phyloP scores from a whole-genome alignment of 1,140 invertebrate genomes.

The Plutomurus gul region DNA sequence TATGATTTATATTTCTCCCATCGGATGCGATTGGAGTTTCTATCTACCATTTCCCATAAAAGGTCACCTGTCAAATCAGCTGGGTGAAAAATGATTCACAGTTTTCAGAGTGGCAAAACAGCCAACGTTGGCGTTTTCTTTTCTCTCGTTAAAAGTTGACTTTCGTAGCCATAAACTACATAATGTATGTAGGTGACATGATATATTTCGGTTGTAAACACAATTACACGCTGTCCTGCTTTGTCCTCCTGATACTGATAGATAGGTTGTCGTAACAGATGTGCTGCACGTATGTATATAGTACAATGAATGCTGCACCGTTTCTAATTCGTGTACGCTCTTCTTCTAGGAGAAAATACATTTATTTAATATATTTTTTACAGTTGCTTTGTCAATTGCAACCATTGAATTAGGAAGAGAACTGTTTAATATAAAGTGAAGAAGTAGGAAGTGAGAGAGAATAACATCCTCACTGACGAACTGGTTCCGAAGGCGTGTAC shows the following conservation, averaged over 20 bases:
- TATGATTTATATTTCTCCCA: constrained; percentile 2
- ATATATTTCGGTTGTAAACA: constrained; percentile 16
- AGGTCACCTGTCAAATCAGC: constrained; percentile 11
- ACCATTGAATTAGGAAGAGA: no score
- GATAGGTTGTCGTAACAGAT: no score
- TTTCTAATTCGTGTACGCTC: no score
- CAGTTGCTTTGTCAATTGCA: no score
- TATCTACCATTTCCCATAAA: constrained; percentile 13
- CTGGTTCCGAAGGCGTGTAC: neutral
- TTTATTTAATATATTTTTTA: no score
- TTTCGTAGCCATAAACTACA: neutral
- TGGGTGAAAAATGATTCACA: neutral
- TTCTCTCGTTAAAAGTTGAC: neutral
- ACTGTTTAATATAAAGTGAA: no score
- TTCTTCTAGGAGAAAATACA: no score
- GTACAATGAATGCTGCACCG: no score
- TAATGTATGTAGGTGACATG: neutral
- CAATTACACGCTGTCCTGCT: neutral
- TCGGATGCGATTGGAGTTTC: neutral
- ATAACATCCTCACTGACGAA: neutral
- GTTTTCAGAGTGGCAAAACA: neutral
- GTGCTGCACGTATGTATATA: no score
- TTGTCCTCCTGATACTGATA: no score
- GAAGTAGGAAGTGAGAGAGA: constrained; percentile 3
- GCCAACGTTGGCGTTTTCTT: neutral